Evolutionary conservation across 2,797 vertebrate species (phyloP), one percentile per base, ranked within the genome.

Genomic region (Platyrinchus mystaceus): DNA sequence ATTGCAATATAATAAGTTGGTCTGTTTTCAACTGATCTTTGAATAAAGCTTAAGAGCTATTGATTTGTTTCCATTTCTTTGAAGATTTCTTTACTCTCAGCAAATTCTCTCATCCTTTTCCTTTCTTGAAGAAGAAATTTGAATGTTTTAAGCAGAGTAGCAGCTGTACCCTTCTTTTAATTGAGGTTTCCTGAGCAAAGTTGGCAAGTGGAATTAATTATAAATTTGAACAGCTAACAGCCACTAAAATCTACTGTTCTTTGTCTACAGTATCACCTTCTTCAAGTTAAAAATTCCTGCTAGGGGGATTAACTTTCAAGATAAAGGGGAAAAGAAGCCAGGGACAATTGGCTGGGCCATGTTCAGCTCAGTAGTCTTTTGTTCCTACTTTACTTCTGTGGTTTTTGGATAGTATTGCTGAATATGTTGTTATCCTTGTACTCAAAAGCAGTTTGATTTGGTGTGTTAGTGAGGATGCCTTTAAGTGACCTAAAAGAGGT

Each of bases 21-120:
- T 92, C 44, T 91, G 79, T 93, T 89, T 94, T 94, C 44, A 86
- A 30, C 30, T 95, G 71, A 64, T 94, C 63, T 95, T 94, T 79
- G 59, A 53, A n/a, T 92, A 93, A 82, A 92, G 24, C 41, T 84
- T 56, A 84, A 79, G 71, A 84, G 28, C 39, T 64, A 17, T 27
- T 36, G 34, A 71, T 87, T 86, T 91, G 12, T 82, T 93, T 94
- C 58, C 24, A 21, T 95, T 90, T 85, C 49, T 86, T 87, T 90
- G 63, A 63, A 89, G 60, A 71, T 77, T 85, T 23, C 36, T 87
- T 88, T 88, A 56, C 47, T 84, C 53, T 80, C 19, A 50, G 37
- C 30, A 71, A 21, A 64, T 67, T 77, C 14, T 74, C 19, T 77
- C 15, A 75, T 64, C 27, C 19, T 68, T 86, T 71, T 88, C 14